These are phyloP conservation scores for Lathamus discolor DNA, from an alignment of 2,113 vertebrate genomes.

Conservation along the genomic window DNA sequence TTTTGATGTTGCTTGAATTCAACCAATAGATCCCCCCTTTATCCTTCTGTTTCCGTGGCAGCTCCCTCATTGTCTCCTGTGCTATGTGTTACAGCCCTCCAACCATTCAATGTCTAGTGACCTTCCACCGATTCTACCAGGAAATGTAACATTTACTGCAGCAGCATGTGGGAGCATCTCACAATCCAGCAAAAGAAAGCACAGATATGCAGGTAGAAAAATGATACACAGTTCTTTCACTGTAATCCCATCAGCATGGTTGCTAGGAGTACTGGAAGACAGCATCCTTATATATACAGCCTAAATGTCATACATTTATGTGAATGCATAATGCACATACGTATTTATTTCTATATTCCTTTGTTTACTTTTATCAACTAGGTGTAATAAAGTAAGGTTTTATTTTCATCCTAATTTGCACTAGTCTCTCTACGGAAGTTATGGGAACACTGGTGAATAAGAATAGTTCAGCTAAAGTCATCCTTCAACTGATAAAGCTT, in stretches of 20 bases:
- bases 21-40: not conserved
- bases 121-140: not conserved
- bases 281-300: not conserved
- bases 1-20: not conserved
- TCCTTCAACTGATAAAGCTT: not conserved
- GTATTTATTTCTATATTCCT: not conserved
- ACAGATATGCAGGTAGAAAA: not conserved
- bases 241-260: not conserved
- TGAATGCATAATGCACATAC: too few species aligned
- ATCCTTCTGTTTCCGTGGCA: not conserved
- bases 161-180: not conserved
- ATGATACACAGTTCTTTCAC: not conserved
- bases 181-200: not conserved
- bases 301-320: not conserved
- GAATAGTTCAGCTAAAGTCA: not conserved
- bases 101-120: not conserved
- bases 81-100: not conserved
- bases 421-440: not conserved
- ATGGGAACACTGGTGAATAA: not conserved
- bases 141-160: not conserved
- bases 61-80: not conserved
- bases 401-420: not conserved
- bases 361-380: not conserved
- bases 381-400: not conserved
- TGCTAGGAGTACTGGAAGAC: not conserved